A percentile compares a stretch with the other conserved stretches of the same genome.
These are phyloP conservation scores for Adelosebastes latens DNA, from an alignment of 2,797 vertebrate genomes.

Conservation along the genomic window DNA sequence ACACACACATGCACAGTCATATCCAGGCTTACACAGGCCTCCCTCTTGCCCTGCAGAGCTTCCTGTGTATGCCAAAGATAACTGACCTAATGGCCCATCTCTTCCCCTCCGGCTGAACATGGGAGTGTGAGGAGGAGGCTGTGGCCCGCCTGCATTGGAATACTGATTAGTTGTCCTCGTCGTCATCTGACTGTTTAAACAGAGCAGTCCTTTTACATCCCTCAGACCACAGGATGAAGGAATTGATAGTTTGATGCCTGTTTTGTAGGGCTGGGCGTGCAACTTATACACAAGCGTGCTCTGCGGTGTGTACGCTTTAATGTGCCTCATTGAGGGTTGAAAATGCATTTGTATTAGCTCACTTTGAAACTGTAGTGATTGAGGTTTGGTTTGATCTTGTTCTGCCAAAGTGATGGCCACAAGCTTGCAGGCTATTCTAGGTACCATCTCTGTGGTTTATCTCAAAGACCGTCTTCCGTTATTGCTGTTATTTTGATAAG, in stretches of 20 bases:
- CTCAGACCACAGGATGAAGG: conserved; percentile 12
- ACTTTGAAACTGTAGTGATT: conserved; percentile 10
- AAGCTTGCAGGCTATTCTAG: background rate
- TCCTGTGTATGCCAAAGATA: conserved; percentile 80
- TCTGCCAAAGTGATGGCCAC: background rate
- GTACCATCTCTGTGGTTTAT: background rate
- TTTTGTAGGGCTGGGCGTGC: background rate
- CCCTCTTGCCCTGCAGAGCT: conserved; percentile 61
- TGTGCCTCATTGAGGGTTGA: background rate
- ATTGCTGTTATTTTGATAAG: background rate
- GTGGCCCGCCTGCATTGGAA: conserved; percentile 61
- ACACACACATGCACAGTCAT: conserved; percentile 15
- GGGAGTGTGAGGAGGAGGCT: conserved; percentile 50
- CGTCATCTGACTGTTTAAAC: conserved; percentile 53
- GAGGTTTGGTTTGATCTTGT: conserved; percentile 11
- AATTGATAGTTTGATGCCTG: conserved; percentile 15
- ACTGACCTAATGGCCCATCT: conserved; percentile 75
- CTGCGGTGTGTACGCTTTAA: background rate
- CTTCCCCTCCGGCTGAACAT: conserved; percentile 65
- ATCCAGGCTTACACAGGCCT: conserved; percentile 54
- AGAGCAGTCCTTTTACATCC: conserved; percentile 51
- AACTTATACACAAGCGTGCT: background rate
- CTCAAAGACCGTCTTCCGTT: background rate
- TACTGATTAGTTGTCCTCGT: conserved; percentile 66
- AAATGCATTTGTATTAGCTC: conserved; percentile 2